Conservation (phyloP, 2,797 vertebrate species). For the Spinibarbus caldwelli region DNA sequence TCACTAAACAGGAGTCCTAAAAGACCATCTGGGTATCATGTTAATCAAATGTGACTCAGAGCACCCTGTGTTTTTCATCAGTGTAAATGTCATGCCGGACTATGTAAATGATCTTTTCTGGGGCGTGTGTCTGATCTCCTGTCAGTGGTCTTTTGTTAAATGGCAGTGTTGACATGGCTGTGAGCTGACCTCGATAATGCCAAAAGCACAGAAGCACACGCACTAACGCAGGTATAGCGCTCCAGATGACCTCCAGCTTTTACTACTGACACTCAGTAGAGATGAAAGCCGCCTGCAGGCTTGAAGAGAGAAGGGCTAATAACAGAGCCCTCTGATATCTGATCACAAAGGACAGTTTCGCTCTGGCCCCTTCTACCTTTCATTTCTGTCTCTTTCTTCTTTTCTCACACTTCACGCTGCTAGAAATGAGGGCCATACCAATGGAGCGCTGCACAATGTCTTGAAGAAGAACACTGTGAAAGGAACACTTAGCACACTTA, state of each 20-base stretch:
- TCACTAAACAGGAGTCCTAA: slow-evolving; percentile 24
- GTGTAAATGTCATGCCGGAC: slow-evolving; percentile 34
- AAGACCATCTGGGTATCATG: slow-evolving; percentile 25
- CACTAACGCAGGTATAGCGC: slow-evolving; percentile 36
- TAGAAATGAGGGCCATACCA: background rate
- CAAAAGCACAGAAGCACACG: slow-evolving; percentile 15
- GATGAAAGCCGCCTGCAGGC: slow-evolving; percentile 56
- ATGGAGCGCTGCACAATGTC: background rate
- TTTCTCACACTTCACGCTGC: slow-evolving; percentile 8
- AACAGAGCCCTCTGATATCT: slow-evolving; percentile 52
- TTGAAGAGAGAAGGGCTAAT: slow-evolving; percentile 44
- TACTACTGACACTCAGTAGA: slow-evolving; percentile 53
- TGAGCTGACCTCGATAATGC: slow-evolving; percentile 45
- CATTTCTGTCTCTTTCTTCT: slow-evolving; percentile 44
- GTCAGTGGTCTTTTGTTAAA: slow-evolving; percentile 40
- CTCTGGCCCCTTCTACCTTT: slow-evolving; percentile 45
- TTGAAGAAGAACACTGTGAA: slow-evolving; percentile 7
- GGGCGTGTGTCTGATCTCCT: slow-evolving; percentile 35
- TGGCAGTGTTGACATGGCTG: slow-evolving; percentile 38
- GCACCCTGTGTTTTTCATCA: slow-evolving; percentile 49
- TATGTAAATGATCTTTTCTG: slow-evolving; percentile 44
- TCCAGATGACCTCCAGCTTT: slow-evolving; percentile 51
- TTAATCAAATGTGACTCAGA: slow-evolving; percentile 42
- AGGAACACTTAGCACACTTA: background rate
- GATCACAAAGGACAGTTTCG: slow-evolving; percentile 49